Evolutionary conservation across 2,797 vertebrate genomes (phyloP), one percentile per base, ranked within the genome.

Genomic region (Cygnus olor): DNA sequence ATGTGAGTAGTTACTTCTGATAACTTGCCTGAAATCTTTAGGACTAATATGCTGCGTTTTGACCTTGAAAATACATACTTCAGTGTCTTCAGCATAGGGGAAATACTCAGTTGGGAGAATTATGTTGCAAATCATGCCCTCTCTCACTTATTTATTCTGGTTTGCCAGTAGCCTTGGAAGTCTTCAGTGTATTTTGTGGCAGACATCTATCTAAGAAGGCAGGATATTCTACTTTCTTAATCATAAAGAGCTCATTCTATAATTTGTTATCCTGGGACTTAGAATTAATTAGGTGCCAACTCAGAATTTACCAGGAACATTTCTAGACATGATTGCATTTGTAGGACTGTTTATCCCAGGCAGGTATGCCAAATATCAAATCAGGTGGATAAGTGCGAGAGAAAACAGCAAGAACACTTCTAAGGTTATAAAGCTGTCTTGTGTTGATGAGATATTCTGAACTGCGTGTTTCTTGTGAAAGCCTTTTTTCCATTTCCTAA

Each of bases 341-440:
- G 72, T 74, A 61, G 49, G 57, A 57, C 82, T 95, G 70, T 86
- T 94, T 90, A 90, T 93, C 58, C 58, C 14, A 13, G 70, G 58
- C 63, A 84, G 57, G 66, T 91, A 86, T 65, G 32, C 63, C 38
- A 94, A 90, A 72, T 84, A 79, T 56, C 56, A 45, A n/a, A 88
- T 94, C 72, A 84, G 47, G 76, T 81, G 51, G 74, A 58, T 63
- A 90, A 91, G 54, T 57, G 63, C 76, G 61, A 79, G 63, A 69
- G 65, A 64, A 79, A 70, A 57, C 40, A 72, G 53, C 32, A 34
- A 69, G 72, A 80, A 86, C 18, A 21, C 45, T 82, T 91, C 14
- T n/a, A 45, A 85, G 45, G 68, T 25, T 80, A 22, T 65, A 66
- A 71, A 56, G 58, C 70, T 76, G 34, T 32, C 20, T 87, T 89